Percentiles rank a stretch among this genome's conserved stretches.
Conservation (phyloP, 1,140 invertebrate species). For the Tetramorium parvispinum region DNA sequence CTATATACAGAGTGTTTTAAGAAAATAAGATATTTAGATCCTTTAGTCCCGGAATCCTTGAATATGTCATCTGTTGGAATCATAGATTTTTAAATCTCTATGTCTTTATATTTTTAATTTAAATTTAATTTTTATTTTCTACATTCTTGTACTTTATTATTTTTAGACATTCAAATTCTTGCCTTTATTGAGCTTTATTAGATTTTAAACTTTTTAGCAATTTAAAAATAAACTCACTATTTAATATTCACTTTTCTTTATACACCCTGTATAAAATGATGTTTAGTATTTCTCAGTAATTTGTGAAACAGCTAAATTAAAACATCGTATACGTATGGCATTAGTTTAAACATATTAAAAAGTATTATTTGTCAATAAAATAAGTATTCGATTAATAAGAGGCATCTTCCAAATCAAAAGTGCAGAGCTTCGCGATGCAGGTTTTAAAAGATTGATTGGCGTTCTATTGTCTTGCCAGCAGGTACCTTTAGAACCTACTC, state of each 20-base stretch:
- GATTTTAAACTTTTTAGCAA: not conserved
- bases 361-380: not conserved
- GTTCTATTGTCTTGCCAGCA: slow-evolving; percentile 83
- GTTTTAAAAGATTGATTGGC: slow-evolving; percentile 79
- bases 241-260: slow-evolving; percentile 30
- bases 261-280: slow-evolving; percentile 19
- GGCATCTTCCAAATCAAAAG: slow-evolving; percentile 58
- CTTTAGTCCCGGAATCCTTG: not conserved
- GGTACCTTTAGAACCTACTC: slow-evolving; percentile 83
- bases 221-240: not conserved
- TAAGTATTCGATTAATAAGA: slow-evolving; percentile 21
- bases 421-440: slow-evolving; percentile 60
- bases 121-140: slow-evolving; percentile 1
- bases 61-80: not conserved
- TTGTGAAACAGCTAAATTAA: slow-evolving; percentile 11
- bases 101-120: not conserved
- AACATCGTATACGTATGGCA: slow-evolving; percentile 1
- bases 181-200: not conserved
- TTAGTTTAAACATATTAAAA: slow-evolving; percentile 6
- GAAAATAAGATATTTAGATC: not conserved
- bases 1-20: slow-evolving; percentile 23
- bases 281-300: not conserved
- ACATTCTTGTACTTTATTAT: not conserved
- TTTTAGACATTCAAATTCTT: no score
- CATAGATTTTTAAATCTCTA: not conserved